Evolutionary conservation across 2,797 vertebrate species (phyloP), one percentile per base, ranked within the genome.

Genomic region (Nasua narica): DNA sequence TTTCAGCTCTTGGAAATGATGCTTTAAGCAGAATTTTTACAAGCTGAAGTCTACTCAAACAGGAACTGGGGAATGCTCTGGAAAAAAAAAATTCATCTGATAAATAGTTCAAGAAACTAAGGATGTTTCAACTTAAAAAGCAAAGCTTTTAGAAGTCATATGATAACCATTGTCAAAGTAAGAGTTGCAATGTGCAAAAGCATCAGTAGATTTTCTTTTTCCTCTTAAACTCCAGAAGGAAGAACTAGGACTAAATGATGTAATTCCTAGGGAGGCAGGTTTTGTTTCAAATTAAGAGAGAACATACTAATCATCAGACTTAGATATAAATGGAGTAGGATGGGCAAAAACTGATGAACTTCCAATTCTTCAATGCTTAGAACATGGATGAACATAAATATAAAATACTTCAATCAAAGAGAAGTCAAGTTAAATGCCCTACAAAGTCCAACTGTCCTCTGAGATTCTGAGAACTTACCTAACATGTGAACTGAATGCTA

Each of bases 251-350:
- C 37, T 94, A 88, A 96, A 82, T 94, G 37, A 54, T 46, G 1
- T 74, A 77, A 89, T 85, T 56, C 81, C 40, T 85, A 87, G 8
- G 62, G 43, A 85, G 16, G 32, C 0, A 37, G 14, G 62, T 81
- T 92, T 93, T 95, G 67, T 96, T 95, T 96, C 58, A 94, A 46
- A 94, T 46, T 46, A 77, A 62, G 37, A 82, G 84, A 87, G 48
- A 79, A 78, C 32, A 85, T 1, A 52, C 3, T 78, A 60, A 93
- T 74, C 14, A 85, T 85, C 48, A 90, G 46, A 77, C 21, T 8
- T 85, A 25, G 50, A 43, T 35, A 29, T n/a, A 69, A 77, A 25
- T 65, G 4, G 15, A 32, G 83, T 54, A 4, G n/a, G 10, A 46
- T 60, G n/a, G n/a, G 27, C 2, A 94, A 92, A 96, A 88, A 78